These are phyloP conservation scores for Hexactinellida sp. DNA, from an alignment of 37 sponge, comb jelly and placozoan species.

Conservation along the genomic window DNA sequence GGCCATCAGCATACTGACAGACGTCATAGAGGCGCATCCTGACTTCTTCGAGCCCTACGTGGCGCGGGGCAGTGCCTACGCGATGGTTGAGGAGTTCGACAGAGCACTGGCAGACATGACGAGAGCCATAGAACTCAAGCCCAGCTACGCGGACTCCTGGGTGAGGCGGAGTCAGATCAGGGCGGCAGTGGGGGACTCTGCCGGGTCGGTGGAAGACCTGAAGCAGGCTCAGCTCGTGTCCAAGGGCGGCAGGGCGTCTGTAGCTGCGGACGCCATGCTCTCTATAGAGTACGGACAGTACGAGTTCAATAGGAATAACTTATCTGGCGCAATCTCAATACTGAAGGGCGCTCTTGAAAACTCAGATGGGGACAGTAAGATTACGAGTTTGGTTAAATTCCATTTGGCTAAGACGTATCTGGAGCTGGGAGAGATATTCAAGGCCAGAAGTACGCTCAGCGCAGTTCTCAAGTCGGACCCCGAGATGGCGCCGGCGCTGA, in stretches of 20 bases:
- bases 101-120: neutral
- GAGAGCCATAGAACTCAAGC: neutral
- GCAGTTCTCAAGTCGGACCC: neutral
- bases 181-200: neutral
- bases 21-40: neutral
- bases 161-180: neutral
- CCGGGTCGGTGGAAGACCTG: neutral
- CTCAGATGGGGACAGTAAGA: neutral
- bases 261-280: neutral
- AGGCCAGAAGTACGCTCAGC: neutral
- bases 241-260: neutral
- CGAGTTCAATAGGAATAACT: neutral
- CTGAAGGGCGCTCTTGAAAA: neutral
- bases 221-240: neutral
- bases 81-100: neutral
- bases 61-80: neutral
- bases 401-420: neutral
- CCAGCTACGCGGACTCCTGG: neutral
- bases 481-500: neutral
- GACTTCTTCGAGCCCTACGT: neutral
- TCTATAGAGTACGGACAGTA: conserved; percentile 6
- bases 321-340: neutral
- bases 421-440: neutral
- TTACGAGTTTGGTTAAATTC: neutral
- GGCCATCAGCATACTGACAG: neutral